Conservation (phyloP, 2,797 vertebrate genomes). For the Malurus leucopterus region DNA sequence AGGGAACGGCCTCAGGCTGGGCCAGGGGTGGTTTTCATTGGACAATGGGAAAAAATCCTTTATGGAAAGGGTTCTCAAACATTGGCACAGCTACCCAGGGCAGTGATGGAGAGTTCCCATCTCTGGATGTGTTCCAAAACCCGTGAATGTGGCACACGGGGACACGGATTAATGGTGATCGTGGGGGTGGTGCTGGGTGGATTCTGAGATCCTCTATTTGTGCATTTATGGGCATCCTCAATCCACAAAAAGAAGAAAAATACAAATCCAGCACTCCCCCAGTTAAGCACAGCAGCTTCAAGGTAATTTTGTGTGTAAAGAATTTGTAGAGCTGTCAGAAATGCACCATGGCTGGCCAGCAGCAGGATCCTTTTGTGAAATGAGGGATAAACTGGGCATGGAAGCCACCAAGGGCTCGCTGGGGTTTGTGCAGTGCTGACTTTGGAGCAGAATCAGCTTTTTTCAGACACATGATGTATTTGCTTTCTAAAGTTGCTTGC, state of each 20-base stretch:
- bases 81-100: not conserved
- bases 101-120: accelerated
- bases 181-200: accelerated
- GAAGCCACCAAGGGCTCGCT: accelerated
- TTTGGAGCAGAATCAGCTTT: not conserved
- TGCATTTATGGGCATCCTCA: not conserved
- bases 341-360: accelerated
- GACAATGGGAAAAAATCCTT: not conserved
- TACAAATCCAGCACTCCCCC: not conserved
- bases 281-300: not conserved
- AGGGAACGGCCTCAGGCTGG: accelerated
- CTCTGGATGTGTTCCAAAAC: too few relatives aligned
- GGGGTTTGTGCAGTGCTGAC: not conserved
- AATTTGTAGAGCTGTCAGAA: not conserved
- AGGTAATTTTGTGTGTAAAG: not conserved
- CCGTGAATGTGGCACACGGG: accelerated
- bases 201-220: accelerated
- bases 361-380: not conserved
- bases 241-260: not conserved
- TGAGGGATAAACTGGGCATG: not conserved
- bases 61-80: accelerated
- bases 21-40: accelerated
- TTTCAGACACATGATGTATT: not conserved
- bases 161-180: not conserved
- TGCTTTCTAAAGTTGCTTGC: conserved; percentile 15